Evolutionary conservation across 2,888 invertebrate species (phyloP), one percentile per base, ranked within the genome.

Genomic region (Pandemis heparana): DNA sequence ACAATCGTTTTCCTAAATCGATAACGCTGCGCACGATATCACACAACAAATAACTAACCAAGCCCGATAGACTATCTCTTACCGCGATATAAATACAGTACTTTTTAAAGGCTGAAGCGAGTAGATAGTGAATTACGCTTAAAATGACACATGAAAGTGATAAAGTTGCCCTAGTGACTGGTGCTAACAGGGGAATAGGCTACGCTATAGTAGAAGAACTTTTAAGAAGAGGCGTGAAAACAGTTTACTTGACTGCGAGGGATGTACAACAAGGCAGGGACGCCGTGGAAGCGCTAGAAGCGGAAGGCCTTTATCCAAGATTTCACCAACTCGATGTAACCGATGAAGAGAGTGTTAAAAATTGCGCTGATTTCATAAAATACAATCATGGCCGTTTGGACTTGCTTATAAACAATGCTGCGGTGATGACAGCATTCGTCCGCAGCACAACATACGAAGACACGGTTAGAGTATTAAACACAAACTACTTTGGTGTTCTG

Each of bases 341-440:
- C 10, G 70, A 75, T 48, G 56, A 23, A 23, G 46, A 72, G 18
- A 77, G 74, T 51, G 75, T 77, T 0, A 70, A 70, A 72, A 69
- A 23, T 23, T 68, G 73, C 12, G 75, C 77, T 10, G 61, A 70
- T 12, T 38, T 70, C 32, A 39, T 77, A 9, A 77, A 76, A 62
- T 16, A 32, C 1, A 75, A 73, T 66, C 75, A 77, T 23, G 76
- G 77, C 1, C 76, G 76, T 1, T 43, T 77, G n/a, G 77, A 77
- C 23, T 71, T 77, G 39, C 51, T 77, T n/a, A 48, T 77, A 2
- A 77, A 77, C 38, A 77, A 77, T n/a, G 77, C 77, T 16, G 77
- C 66, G 7, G 43, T 77, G 1, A 67, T 66, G 10, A 51, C 60
- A 12, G 62, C 16, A 18, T 51, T 71, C 23, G 66, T 41, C 23